Base-by-base conservation (phyloP, 1,140 invertebrate species). In the Drosophila chauvacae region DNA sequence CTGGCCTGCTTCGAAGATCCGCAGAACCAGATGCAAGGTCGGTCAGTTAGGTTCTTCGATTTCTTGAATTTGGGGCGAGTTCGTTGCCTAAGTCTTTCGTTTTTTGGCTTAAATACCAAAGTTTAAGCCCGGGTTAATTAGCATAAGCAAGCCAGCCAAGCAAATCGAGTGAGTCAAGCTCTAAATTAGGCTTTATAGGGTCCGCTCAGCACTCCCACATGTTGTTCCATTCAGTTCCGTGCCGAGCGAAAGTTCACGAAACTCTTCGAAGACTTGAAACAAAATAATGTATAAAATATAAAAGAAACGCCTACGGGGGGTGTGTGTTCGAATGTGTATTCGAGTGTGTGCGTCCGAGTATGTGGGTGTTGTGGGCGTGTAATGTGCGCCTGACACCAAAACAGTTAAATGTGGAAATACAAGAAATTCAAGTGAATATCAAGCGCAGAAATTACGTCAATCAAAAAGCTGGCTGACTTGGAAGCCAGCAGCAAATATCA, bases 331-430 rank as follows among this genome's bases (percentile, higher is more conserved):
- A 41, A 3, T 35, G 48, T 48, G 45, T 26, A 14, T 50, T 59
- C 75, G 37, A 16, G 45, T 23, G 26, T 47, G 45, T 50, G 72
- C 74, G 83, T 63, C 4, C 7, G 44, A 7, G 44, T 50, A 66
- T 79, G 84, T 68, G 77, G 64, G 64, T 83, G 84, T 75, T 80
- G 80, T 84, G 77, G 77, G 84, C 74, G 77, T 87, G 77, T 79
- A 81, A 63, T 86, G 83, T 84, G 73, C 73, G 85, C 77, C 85
- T 83, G 84, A 88, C 84, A 88, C 84, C 84, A 81, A 88, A 86
- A 88, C 85, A 84, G 84, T 90, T 88, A 90, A 90, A 88, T 90
- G 85, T 88, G 73, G 84, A 90, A 88, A 88, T 88, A 88, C 84
- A 90, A 88, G 84, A 88, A 90, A 88, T 88, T 88, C 84, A 88